Evolutionary conservation across 2,888 invertebrate genomes (phyloP), one percentile per base, ranked within the genome.

Genomic region (Anarsia innoxiella): DNA sequence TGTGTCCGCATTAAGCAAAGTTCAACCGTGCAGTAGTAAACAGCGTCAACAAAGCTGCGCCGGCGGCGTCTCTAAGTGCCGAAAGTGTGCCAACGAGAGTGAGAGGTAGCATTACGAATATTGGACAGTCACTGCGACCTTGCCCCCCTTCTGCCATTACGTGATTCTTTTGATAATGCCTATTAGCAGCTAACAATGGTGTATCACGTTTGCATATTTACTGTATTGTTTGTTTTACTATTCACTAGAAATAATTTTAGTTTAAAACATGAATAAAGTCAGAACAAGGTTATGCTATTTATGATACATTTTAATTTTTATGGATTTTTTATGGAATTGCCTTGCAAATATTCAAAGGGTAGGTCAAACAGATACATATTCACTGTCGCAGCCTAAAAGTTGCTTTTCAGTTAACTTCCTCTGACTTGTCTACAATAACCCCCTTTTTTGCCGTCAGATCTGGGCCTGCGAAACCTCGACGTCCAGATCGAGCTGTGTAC

Each of bases 401-500:
- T n/a, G n/a, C n/a, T n/a, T n/a, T n/a, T n/a, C n/a, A n/a, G n/a
- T n/a, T n/a, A n/a, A n/a, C n/a, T n/a, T n/a, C n/a, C n/a, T n/a
- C n/a, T n/a, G n/a, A n/a, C n/a, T n/a, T n/a, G n/a, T n/a, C n/a
- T n/a, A n/a, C n/a, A n/a, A n/a, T n/a, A n/a, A n/a, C n/a, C n/a
- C n/a, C n/a, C n/a, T n/a, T n/a, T n/a, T n/a, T 59, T 59, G 53
- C 60, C 45, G 30, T 27, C 66, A 80, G 79, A 62, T 67, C 78
- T 48, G 74, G 72, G 36, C 67, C 82, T 36, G 57, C 73, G 30
- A 82, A 69, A 51, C 80, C 82, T 29, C 88, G 90, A 40, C 88
- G 93, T 48, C 93, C 93, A 31, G 93, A 93, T 70, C 88, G 91
- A 26, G 92, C 92, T 12, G 90, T 93, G 34, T 94, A 93, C 82